Evolutionary conservation across 2,797 vertebrate genomes (phyloP), one percentile per base, ranked within the genome.

Genomic region (Ptychobarbus kaznakovi): DNA sequence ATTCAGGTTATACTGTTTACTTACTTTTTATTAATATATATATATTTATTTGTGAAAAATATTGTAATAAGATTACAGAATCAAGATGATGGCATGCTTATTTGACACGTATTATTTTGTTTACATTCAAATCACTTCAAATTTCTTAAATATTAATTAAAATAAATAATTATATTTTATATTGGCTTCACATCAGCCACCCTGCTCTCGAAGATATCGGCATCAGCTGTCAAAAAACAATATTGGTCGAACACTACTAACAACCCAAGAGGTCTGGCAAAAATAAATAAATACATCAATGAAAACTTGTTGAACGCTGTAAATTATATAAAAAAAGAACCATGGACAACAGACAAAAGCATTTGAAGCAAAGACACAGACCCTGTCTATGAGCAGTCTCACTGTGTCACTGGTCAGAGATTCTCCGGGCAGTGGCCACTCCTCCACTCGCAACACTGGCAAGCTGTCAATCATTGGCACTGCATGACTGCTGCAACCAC

Each of bases 371-470:
- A n/a, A 13, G 12, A 70, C 44, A 88, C 94, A 86, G 93, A 99
- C 98, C 96, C 97, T 95, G 94, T 98, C 96, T 83, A 99, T 93
- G 80, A 99, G 94, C 3, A 95, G 96, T 91, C 96, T 93, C 86
- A 97, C 96, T 0, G 93, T 92, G 81, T 97, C 96, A 1, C 95
- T 95, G 9, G 97, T 96, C 92, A 97, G 95, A 1, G 95, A 95
- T 86, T 99, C 97, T 83, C 93, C 94, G 2, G 94, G 93, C 87
- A 97, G 90, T 20, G 96, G 96, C 96, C 96, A 99, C 91, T 98
- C 97, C 92, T 99, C 98, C 92, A 98, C 97, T 92, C 96, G 94
- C 90, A 99, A 93, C 89, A 94, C 92, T 0, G 97, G 96, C 51
- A 94, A 94, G 66, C 95, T 97, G 93, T 96, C 95, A 90, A 94